phyloP scores from a whole-genome alignment of 2,113 vertebrate species.

The Panthera tigris region DNA sequence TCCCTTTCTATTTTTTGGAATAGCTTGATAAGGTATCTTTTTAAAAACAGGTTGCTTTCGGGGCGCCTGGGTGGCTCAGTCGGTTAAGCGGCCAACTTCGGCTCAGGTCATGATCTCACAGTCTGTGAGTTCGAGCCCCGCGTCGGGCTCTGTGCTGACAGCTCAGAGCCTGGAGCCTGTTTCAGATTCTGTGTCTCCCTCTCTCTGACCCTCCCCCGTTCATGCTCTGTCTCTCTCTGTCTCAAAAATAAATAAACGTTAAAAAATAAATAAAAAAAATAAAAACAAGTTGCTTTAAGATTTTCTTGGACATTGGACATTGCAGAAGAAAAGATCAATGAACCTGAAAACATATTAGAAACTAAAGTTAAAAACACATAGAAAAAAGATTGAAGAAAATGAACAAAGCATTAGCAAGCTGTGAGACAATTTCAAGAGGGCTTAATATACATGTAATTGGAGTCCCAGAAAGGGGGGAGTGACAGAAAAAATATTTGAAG shows the following conservation, averaged over 20 bases:
- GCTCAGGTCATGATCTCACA: no score
- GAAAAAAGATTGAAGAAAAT: neutral
- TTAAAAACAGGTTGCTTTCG: neutral
- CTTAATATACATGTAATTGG: neutral
- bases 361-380: neutral
- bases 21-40: neutral
- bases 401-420: slow-evolving; percentile 19
- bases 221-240: no score
- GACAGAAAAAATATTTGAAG: slow-evolving; percentile 15
- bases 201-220: no score
- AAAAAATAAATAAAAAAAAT: no score
- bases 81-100: no score
- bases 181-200: no score
- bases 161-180: no score
- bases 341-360: slow-evolving; percentile 21
- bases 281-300: neutral
- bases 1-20: no score
- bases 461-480: neutral
- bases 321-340: slow-evolving; percentile 3
- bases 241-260: no score
- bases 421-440: neutral
- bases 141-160: no score
- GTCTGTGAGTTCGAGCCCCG: no score
- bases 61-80: no score
- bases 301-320: neutral